Percentiles rank a stretch among this genome's conserved stretches.
These are phyloP conservation scores for Noctilio leporinus DNA, from an alignment of 2,113 vertebrate species.

Conservation along the genomic window DNA sequence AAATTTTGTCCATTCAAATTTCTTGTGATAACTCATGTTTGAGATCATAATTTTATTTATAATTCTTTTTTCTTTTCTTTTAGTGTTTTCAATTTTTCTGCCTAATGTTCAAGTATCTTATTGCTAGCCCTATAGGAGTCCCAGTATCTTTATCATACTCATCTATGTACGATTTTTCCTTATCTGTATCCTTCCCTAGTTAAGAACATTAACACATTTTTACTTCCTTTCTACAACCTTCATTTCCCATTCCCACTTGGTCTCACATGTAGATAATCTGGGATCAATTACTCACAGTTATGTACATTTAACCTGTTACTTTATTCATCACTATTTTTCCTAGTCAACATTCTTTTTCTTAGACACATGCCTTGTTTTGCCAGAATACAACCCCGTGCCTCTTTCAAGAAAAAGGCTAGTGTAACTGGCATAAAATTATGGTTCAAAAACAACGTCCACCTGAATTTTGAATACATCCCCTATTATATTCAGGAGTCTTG, in stretches of 20 bases:
- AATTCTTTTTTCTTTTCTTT: not conserved
- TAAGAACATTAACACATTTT: not conserved
- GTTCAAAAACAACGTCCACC: not conserved
- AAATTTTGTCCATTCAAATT: not conserved
- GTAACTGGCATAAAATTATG: not conserved
- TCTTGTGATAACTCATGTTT: not conserved
- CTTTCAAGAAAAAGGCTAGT: not conserved
- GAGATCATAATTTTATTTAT: not conserved
- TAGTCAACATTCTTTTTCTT: not conserved
- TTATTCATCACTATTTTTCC: not conserved
- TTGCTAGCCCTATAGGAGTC: not conserved
- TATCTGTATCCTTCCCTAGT: not conserved
- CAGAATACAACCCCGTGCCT: not conserved
- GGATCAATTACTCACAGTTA: not conserved
- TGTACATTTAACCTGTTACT: not conserved
- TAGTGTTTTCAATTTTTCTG: not conserved
- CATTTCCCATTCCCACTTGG: not conserved
- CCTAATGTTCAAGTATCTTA: not conserved
- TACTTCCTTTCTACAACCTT: not conserved
- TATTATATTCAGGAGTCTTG: not conserved
- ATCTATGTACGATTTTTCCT: not conserved
- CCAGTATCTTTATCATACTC: not conserved
- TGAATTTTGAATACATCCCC: not conserved
- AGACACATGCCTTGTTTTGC: not conserved
- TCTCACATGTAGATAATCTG: not conserved